Evolutionary conservation across 2,797 vertebrate species (phyloP), one percentile per base, ranked within the genome.

Genomic region (Chrysolophus pictus): DNA sequence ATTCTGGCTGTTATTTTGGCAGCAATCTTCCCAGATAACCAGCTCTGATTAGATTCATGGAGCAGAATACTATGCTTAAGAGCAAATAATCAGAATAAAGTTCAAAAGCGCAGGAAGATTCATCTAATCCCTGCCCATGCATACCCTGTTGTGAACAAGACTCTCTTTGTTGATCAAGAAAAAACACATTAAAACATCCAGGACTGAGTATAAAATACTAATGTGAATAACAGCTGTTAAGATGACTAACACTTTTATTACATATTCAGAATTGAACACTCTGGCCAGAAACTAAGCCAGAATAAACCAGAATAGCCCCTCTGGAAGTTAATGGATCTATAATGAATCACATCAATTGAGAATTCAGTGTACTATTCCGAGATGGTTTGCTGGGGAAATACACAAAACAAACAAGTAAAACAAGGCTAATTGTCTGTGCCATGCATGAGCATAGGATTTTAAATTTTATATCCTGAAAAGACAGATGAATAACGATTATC

Each of bases 231-330:
- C 1, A 3, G 83, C 80, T 84, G 88, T 68, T 72, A 49, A 68
- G 88, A 96, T 93, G 88, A 96, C 75, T 93, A 96, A 93, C 84
- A 88, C 88, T 93, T 92, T 84, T 83, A 94, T 91, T 94, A 46
- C 88, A 87, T 79, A 77, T 39, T 84, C 91, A 88, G 71, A 86
- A 76, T 31, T 90, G 84, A 93, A 77, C 65, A 31, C 59, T 83
- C 56, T 6, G 49, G 75, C 58, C 75, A 91, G 42, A 77, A 93
- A 91, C 4, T 0, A 47, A 85, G 77, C 55, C 90, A 90, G 72
- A 83, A 84, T 83, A 75, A 93, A 73, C 82, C 75, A 83, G 78
- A 87, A 78, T 39, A 91, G 88, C 65, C 67, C 78, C 86, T 65
- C 72, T 94, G 86, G 69, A 93, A 90, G 74, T 85, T 77, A 92